Evolutionary conservation across 2,797 vertebrate species (phyloP).

Genomic region (Sparus aurata): DNA sequence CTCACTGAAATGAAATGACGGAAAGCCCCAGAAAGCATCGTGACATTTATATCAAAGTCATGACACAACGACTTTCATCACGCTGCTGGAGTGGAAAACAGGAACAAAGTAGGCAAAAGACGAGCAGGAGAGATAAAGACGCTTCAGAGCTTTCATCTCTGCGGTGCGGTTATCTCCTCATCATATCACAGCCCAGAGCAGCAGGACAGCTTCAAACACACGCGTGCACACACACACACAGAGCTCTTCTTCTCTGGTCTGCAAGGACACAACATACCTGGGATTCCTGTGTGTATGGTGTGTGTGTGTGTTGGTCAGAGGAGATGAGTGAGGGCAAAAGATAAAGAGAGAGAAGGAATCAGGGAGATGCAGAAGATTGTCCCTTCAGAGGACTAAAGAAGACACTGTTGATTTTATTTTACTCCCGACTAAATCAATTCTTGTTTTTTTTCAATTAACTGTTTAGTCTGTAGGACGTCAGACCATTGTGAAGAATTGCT

Average conservation of each 20-base stretch:
- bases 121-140: constrained; percentile 65
- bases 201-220: constrained; percentile 68
- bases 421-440: background rate
- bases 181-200: constrained; percentile 73
- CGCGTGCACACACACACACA: constrained; percentile 42
- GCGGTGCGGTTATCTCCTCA: constrained; percentile 66
- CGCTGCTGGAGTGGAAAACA: constrained; percentile 16
- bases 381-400: background rate
- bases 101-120: constrained; percentile 59
- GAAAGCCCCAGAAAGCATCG: background rate
- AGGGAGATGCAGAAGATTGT: background rate
- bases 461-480: background rate
- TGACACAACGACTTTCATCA: constrained; percentile 37
- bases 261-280: constrained; percentile 69
- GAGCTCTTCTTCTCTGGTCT: constrained; percentile 63
- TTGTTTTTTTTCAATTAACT: no score
- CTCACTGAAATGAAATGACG: background rate
- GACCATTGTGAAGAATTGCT: background rate
- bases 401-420: background rate
- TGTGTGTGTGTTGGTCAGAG: constrained; percentile 9
- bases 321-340: constrained; percentile 14
- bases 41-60: constrained; percentile 32
- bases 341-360: constrained; percentile 8
- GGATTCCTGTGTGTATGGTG: constrained; percentile 64
- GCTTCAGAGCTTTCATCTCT: constrained; percentile 73